These are phyloP conservation scores for Naso thynnoides DNA, from an alignment of 2,797 vertebrate species.

Conservation along the genomic window DNA sequence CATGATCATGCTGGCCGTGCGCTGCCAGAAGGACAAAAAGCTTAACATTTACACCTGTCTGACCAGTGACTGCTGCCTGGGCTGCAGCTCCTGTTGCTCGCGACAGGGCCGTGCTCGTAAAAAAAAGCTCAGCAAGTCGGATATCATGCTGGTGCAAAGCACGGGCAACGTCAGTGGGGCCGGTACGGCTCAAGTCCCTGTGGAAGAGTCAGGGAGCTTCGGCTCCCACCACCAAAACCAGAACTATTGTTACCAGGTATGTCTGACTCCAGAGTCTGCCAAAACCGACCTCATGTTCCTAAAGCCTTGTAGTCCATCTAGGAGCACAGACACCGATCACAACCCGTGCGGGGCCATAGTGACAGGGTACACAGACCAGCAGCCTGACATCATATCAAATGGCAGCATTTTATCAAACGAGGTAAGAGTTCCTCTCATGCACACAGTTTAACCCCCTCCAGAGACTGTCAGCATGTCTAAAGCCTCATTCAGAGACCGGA, in stretches of 20 bases:
- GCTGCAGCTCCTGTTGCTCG: slow-evolving; percentile 92
- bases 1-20: slow-evolving; percentile 97
- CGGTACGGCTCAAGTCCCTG: slow-evolving; percentile 86
- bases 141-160: slow-evolving; percentile 98
- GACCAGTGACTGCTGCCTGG: slow-evolving; percentile 91
- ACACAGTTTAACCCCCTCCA: slow-evolving; percentile 23
- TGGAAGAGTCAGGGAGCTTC: slow-evolving; percentile 92
- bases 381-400: slow-evolving; percentile 98
- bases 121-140: slow-evolving; percentile 98
- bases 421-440: slow-evolving; percentile 85
- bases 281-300: slow-evolving; percentile 99
- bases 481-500: not conserved
- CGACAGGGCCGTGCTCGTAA: slow-evolving; percentile 91
- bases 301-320: slow-evolving; percentile 94
- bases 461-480: slow-evolving; percentile 49
- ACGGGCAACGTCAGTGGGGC: slow-evolving; percentile 86
- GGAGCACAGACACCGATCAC: slow-evolving; percentile 93
- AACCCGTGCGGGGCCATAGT: slow-evolving; percentile 94
- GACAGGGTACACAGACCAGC: slow-evolving; percentile 94
- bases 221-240: slow-evolving; percentile 94
- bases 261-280: slow-evolving; percentile 97
- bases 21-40: slow-evolving; percentile 98
- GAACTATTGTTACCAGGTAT: slow-evolving; percentile 99
- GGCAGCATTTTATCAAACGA: slow-evolving; percentile 96
- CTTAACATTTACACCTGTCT: slow-evolving; percentile 94